Evolutionary conservation across 2,888 invertebrate genomes (phyloP).

Genomic region (Isotomurus palustris): DNA sequence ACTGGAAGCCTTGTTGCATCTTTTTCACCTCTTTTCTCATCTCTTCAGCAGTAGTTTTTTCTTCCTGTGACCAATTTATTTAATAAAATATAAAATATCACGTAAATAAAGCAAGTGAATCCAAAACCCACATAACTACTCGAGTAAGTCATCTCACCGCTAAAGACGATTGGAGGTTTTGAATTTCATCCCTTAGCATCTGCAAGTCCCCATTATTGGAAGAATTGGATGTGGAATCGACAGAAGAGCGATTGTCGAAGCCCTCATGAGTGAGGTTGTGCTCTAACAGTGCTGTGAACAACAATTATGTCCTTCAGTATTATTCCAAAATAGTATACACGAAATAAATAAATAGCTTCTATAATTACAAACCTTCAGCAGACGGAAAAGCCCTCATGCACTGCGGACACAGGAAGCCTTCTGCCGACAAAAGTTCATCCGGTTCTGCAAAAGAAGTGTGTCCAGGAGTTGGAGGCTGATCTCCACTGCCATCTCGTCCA

Average conservation of each 20-base stretch:
- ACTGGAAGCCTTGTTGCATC: constrained; percentile 47
- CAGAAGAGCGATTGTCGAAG: not conserved
- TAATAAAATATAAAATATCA: not conserved
- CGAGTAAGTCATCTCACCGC: constrained; percentile 23
- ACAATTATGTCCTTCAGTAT: no score
- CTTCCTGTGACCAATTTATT: constrained; percentile 45
- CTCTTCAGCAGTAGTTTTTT: constrained; percentile 50
- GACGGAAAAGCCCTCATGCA: constrained; percentile 48
- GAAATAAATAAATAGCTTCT: not conserved
- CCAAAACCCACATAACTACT: not conserved
- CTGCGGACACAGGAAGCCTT: constrained; percentile 54
- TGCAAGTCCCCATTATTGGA: constrained; percentile 48
- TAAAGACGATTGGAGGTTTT: constrained; percentile 49
- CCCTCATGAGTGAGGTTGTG: constrained; percentile 46
- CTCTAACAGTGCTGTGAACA: constrained; percentile 53
- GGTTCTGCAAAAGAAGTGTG: constrained; percentile 18
- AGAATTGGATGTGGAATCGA: constrained; percentile 6
- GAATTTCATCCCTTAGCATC: constrained; percentile 49
- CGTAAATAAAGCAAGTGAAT: not conserved
- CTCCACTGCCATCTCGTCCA: constrained; percentile 11
- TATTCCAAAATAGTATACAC: not conserved
- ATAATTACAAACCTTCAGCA: constrained; percentile 6
- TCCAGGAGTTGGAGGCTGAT: constrained; percentile 17
- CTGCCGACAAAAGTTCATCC: constrained; percentile 46
- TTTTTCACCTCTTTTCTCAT: constrained; percentile 51